These are phyloP conservation scores for Ennomos fuscantarius DNA, from an alignment of 2,888 invertebrate genomes.

Conservation along the genomic window DNA sequence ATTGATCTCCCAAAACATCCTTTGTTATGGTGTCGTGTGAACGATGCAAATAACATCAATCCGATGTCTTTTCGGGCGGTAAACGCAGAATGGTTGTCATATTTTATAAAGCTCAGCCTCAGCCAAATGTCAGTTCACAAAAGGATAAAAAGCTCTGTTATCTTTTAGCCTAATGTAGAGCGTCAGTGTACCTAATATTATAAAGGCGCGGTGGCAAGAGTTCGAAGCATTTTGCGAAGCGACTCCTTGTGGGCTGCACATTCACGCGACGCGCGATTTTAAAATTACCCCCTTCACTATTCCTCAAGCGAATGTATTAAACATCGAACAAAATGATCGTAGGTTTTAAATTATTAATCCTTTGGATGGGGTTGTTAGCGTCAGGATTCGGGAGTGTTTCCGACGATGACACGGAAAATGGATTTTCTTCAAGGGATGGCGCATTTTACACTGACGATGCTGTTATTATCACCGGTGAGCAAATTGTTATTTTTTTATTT, in stretches of 20 bases:
- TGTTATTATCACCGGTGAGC: slow-evolving; percentile 79
- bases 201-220: slow-evolving; percentile 73
- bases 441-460: slow-evolving; percentile 78
- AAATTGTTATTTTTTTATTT: no score
- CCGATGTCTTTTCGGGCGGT: slow-evolving; percentile 55
- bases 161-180: slow-evolving; percentile 78
- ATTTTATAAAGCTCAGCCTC: slow-evolving; percentile 62
- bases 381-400: slow-evolving; percentile 64
- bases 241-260: slow-evolving; percentile 78
- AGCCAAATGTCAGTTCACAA: slow-evolving; percentile 71
- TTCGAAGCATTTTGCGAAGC: slow-evolving; percentile 78
- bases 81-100: slow-evolving; percentile 65
- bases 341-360: slow-evolving; percentile 59
- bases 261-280: slow-evolving; percentile 61
- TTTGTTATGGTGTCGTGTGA: slow-evolving; percentile 56
- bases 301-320: slow-evolving; percentile 56
- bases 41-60: slow-evolving; percentile 59
- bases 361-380: slow-evolving; percentile 61
- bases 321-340: slow-evolving; percentile 54
- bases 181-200: slow-evolving; percentile 73
- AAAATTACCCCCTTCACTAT: slow-evolving; percentile 34
- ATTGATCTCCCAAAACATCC: slow-evolving; percentile 57
- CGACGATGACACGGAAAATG: slow-evolving; percentile 49
- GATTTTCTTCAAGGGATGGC: slow-evolving; percentile 73
- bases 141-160: slow-evolving; percentile 81